Evolutionary conservation across 2,888 invertebrate genomes (phyloP).

Genomic region (Acanthosepion pharaonis): DNA sequence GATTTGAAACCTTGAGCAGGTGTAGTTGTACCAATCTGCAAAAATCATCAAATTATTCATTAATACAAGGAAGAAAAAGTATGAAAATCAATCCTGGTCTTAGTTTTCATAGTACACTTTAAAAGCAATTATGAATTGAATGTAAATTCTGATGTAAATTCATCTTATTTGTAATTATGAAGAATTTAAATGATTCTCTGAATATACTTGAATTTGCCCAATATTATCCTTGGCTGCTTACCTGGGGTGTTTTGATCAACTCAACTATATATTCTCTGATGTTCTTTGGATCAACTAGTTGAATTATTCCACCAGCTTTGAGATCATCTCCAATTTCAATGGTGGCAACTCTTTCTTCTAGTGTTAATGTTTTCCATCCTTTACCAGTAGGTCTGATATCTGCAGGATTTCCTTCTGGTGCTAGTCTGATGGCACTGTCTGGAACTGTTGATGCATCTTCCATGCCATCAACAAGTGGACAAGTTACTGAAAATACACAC

Average conservation of each 20-base stretch:
- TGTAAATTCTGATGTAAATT: no score
- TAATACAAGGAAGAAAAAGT: no score
- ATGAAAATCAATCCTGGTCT: no score
- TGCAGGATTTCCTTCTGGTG: neutral
- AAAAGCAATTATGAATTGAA: no score
- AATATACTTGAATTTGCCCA: no score
- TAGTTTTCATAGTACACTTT: no score
- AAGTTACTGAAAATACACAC: neutral
- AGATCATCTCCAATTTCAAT: neutral
- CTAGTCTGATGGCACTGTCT: neutral
- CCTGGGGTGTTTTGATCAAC: neutral
- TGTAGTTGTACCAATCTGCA: neutral
- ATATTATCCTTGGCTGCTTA: neutral
- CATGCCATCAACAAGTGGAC: slow-evolving; percentile 36
- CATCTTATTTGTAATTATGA: no score
- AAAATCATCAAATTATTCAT: no score
- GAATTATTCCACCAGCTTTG: neutral
- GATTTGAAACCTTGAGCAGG: neutral
- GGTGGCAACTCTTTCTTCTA: neutral
- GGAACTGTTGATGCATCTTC: neutral
- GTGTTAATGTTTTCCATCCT: neutral
- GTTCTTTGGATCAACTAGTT: neutral
- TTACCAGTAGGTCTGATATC: neutral
- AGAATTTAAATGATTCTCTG: no score
- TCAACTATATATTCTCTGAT: neutral